phyloP scores from a whole-genome alignment of 1,140 invertebrate genomes.

The Trichonephila clavata region DNA sequence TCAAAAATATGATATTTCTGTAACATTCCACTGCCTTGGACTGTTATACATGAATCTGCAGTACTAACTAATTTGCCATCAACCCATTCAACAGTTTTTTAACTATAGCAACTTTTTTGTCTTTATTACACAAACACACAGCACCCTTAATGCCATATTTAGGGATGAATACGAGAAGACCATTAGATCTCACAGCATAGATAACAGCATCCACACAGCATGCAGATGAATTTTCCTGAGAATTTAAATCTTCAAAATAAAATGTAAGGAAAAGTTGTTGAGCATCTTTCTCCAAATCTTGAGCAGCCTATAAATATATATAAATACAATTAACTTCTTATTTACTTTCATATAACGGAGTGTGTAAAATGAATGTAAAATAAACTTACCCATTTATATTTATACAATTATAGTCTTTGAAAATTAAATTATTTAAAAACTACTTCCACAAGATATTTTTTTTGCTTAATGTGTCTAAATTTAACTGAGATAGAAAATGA shows the following conservation, averaged over 20 bases:
- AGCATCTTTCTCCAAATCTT: slow-evolving; percentile 80
- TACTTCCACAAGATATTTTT: too few relatives aligned
- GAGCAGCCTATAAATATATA: slow-evolving; percentile 78
- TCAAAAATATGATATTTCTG: slow-evolving; percentile 70
- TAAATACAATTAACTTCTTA: background rate
- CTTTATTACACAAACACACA: slow-evolving; percentile 80
- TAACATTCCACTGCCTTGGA: background rate
- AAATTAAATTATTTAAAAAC: too few relatives aligned
- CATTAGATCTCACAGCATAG: slow-evolving; percentile 80
- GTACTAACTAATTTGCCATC: slow-evolving; percentile 10
- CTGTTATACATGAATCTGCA: background rate
- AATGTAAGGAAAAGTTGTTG: slow-evolving; percentile 80
- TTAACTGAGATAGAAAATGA: too few relatives aligned
- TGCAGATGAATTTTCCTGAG: slow-evolving; percentile 78
- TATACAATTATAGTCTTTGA: too few relatives aligned
- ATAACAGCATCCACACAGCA: slow-evolving; percentile 80
- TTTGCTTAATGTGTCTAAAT: too few relatives aligned
- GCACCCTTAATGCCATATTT: slow-evolving; percentile 81
- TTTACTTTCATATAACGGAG: background rate
- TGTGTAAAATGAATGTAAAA: background rate
- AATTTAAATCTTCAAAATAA: slow-evolving; percentile 79
- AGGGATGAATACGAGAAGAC: slow-evolving; percentile 80
- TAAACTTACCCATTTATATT: background rate
- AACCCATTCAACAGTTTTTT: slow-evolving; percentile 54
- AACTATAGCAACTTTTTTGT: slow-evolving; percentile 78